Evolutionary conservation across 2,888 invertebrate species (phyloP).

Genomic region (Lumbricus terrestris): DNA sequence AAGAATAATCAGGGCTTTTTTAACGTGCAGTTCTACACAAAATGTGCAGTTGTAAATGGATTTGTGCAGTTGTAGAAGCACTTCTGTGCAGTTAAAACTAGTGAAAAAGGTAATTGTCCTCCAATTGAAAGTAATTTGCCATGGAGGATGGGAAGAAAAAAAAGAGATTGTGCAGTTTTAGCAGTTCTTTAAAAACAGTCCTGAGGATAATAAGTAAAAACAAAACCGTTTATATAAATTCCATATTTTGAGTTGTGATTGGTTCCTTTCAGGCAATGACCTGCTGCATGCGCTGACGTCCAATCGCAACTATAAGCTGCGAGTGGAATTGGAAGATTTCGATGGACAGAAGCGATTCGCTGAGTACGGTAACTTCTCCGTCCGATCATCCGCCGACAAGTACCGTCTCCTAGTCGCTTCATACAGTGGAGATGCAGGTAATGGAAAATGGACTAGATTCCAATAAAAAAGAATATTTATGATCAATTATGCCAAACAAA

Average conservation of each 20-base stretch:
- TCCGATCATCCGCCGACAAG: neutral
- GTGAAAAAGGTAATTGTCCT: no score
- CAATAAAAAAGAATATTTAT: neutral
- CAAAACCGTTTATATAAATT: neutral
- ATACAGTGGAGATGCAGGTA: neutral
- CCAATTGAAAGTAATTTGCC: no score
- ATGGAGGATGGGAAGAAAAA: no score
- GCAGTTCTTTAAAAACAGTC: no score
- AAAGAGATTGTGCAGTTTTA: no score
- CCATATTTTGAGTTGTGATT: no score
- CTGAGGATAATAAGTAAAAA: no score
- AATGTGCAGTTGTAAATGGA: no score
- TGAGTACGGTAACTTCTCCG: neutral
- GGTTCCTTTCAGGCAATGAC: neutral
- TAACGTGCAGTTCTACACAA: no score
- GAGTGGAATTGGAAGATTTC: neutral
- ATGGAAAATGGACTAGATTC: neutral
- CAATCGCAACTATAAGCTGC: slow-evolving; percentile 3
- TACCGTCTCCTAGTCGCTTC: neutral
- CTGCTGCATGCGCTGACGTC: neutral
- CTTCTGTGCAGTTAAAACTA: no score
- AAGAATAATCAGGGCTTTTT: no score
- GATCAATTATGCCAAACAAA: neutral
- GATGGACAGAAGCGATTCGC: neutral
- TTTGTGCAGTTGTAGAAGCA: no score